Evolutionary conservation across 2,888 invertebrate genomes (phyloP).

Genomic region (Cantharis rufa): DNA sequence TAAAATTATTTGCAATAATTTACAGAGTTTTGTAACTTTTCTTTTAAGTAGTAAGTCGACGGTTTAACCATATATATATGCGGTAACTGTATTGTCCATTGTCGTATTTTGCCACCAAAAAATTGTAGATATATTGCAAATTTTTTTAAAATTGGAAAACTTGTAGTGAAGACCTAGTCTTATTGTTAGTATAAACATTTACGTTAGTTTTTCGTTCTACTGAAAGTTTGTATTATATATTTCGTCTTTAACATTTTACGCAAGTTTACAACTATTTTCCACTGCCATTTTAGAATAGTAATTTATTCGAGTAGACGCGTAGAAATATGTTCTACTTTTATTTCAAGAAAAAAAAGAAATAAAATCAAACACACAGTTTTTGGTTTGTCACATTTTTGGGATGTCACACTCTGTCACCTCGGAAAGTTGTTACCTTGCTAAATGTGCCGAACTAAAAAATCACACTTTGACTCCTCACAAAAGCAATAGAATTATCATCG

Average conservation of each 20-base stretch:
- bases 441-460: constrained; percentile 20
- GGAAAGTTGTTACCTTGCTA: too few species aligned
- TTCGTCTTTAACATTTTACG: constrained; percentile 5
- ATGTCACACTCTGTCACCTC: background rate
- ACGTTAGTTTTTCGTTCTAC: constrained; percentile 7
- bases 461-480: background rate
- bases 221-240: background rate
- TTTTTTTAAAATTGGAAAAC: constrained; percentile 13
- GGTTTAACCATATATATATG: background rate
- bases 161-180: constrained; percentile 16
- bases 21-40: background rate
- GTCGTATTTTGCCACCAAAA: background rate
- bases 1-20: constrained; percentile 24
- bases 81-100: background rate
- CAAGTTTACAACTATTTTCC: constrained; percentile 44
- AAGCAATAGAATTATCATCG: background rate
- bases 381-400: background rate
- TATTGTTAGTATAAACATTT: constrained; percentile 12
- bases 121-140: constrained; percentile 13
- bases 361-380: background rate
- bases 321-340: background rate
- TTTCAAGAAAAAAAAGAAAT: background rate
- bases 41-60: background rate
- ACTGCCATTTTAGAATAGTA: constrained; percentile 48
- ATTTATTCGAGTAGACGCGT: constrained; percentile 11